Base-by-base conservation (phyloP, 2,113 vertebrate species). In the Lagopus muta region DNA sequence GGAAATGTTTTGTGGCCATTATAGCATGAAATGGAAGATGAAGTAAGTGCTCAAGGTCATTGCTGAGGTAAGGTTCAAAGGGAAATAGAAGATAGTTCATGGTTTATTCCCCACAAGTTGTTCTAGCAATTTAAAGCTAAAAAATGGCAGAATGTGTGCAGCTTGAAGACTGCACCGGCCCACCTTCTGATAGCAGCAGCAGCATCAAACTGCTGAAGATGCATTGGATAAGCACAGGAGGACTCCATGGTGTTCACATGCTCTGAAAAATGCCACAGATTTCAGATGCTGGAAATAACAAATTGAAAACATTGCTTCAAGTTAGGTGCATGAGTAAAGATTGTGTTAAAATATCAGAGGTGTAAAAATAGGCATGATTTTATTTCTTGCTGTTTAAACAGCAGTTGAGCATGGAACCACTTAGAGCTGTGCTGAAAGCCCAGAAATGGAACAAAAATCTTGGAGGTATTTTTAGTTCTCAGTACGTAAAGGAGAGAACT, bases 21-120 rank as follows among this genome's bases (percentile, higher is more conserved):
- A 30, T 13, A 79, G 48, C 62, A 70, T 82, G 79, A 82, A 54
- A 24, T 89, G 45, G 62, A 85, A 95, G 95, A 86, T 32, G 17
- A 79, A 91, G 8, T 15, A 72, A 89, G 10, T 40, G 28, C 34
- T 82, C 13, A 13, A 42, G 16, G 21, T 77, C 13, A 45, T 62
- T 95, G 72, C 66, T 89, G 36, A 85, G 27, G 13, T 58, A 5
- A 76, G 22, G 69, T 73, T 15, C 48, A 38, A 40, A n/a, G 30
- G 17, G 30, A 85, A 82, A 32, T 48, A 42, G 22, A 57, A 69
- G 61, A 11, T 32, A 21, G 20, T 34, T 77, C 42, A 34, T 24
- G 6, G 19, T 18, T 77, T 71, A 40, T 67, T 58, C 77, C 16
- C 21, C 34, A 25, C 28, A 52, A 30, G 32, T 58, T 66, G 10